These are phyloP conservation scores for Microcebus griseorufus DNA, from an alignment of 2,113 vertebrate genomes.

Conservation along the genomic window DNA sequence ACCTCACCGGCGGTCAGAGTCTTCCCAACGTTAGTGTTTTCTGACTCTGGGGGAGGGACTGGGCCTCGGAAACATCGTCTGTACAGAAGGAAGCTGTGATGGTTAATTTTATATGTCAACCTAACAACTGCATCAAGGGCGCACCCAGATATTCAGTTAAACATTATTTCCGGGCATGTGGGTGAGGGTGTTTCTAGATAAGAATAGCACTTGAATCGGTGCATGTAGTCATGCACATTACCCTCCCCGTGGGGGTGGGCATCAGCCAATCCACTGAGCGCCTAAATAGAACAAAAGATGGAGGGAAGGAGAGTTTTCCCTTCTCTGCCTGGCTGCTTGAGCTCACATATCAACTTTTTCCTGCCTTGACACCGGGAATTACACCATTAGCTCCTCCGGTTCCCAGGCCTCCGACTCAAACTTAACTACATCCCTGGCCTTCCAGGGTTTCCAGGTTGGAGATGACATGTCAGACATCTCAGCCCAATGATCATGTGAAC, in stretches of 20 bases:
- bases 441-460: not conserved
- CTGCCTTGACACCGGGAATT: not conserved
- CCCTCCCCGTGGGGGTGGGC: accelerated
- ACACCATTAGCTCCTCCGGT: not conserved
- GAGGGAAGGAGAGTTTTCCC: not conserved
- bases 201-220: not conserved
- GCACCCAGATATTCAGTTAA: not conserved
- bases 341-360: not conserved
- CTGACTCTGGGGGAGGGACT: not conserved
- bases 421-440: not conserved
- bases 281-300: not conserved
- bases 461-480: not conserved
- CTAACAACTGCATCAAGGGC: not conserved
- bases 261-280: not conserved
- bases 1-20: not conserved
- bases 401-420: not conserved
- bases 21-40: not conserved
- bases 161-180: not conserved
- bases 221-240: not conserved
- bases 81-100: not conserved
- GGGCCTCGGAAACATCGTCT: not conserved
- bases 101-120: not conserved
- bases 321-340: not conserved
- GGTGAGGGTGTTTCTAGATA: not conserved
- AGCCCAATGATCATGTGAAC: not conserved